Evolutionary conservation across 2,113 vertebrate genomes (phyloP).

Genomic region (Aegypius monachus): DNA sequence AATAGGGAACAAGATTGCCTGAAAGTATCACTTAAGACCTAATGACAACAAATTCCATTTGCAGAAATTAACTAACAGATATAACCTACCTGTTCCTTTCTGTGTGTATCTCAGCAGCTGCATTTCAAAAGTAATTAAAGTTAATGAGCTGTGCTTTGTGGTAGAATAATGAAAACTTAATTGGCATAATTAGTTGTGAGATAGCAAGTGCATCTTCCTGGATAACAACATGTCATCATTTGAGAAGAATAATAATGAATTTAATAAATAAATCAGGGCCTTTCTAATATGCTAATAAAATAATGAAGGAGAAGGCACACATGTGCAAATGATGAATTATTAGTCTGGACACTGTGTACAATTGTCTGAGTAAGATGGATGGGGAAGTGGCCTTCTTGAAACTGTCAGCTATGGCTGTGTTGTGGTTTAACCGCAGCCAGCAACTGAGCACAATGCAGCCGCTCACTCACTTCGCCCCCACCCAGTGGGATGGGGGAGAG

Average conservation of each 20-base stretch:
- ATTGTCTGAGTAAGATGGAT: constrained; percentile 42
- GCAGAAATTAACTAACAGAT: constrained; percentile 44
- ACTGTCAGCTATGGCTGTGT: not conserved
- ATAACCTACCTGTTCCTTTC: constrained; percentile 60
- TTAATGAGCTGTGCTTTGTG: constrained; percentile 70
- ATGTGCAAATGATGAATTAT: constrained; percentile 28
- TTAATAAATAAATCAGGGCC: constrained; percentile 51
- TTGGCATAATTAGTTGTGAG: constrained; percentile 65
- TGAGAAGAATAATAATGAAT: constrained; percentile 61
- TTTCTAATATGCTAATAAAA: constrained; percentile 43
- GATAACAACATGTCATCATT: constrained; percentile 46
- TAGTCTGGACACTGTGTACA: not conserved
- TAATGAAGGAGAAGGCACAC: constrained; percentile 21
- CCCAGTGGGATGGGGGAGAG: too few relatives aligned
- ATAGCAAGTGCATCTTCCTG: constrained; percentile 45
- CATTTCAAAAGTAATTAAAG: constrained; percentile 71
- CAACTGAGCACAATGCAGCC: too few relatives aligned
- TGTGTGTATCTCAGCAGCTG: constrained; percentile 47
- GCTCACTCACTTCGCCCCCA: too few relatives aligned
- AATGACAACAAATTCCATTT: constrained; percentile 21
- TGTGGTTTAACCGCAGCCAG: too few relatives aligned
- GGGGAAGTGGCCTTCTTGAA: constrained; percentile 14
- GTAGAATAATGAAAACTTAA: constrained; percentile 65
- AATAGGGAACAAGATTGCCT: not conserved
- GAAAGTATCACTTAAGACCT: not conserved